These are phyloP conservation scores for Hanleya hanleyi DNA, from an alignment of 2,888 invertebrate genomes.

Conservation along the genomic window DNA sequence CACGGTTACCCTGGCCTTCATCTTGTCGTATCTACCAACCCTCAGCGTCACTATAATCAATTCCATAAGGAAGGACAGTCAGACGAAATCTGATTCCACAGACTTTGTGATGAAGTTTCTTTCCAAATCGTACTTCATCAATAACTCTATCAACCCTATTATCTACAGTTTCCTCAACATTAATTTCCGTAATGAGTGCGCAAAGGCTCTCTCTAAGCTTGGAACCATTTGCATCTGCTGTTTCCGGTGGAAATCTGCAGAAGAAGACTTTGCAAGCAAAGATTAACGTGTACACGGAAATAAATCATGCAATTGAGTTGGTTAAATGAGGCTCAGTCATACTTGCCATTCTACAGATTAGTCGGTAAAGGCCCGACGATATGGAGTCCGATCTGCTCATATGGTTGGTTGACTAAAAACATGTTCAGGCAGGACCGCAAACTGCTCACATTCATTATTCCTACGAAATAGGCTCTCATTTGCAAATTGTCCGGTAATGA, in stretches of 20 bases:
- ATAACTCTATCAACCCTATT: slow-evolving; percentile 52
- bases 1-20: slow-evolving; percentile 49
- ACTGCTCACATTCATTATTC: no score
- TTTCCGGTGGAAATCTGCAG: background rate
- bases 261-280: background rate
- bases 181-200: slow-evolving; percentile 44
- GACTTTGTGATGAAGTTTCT: slow-evolving; percentile 42
- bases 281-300: background rate
- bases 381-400: no score
- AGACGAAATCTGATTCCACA: slow-evolving; percentile 34
- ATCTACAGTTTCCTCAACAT: slow-evolving; percentile 57
- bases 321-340: no score
- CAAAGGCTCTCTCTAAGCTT: background rate
- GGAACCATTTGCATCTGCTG: background rate
- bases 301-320: no score
- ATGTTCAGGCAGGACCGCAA: no score
- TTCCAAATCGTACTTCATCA: slow-evolving; percentile 54
- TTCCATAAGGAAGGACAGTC: slow-evolving; percentile 42
- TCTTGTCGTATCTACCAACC: slow-evolving; percentile 53
- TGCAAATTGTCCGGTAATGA: no score
- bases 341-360: no score
- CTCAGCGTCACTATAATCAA: slow-evolving; percentile 42
- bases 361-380: no score
- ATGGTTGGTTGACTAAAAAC: no score
- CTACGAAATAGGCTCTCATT: no score